Evolutionary conservation across 2,888 invertebrate genomes (phyloP).

Genomic region (Therioaphis trifolii): DNA sequence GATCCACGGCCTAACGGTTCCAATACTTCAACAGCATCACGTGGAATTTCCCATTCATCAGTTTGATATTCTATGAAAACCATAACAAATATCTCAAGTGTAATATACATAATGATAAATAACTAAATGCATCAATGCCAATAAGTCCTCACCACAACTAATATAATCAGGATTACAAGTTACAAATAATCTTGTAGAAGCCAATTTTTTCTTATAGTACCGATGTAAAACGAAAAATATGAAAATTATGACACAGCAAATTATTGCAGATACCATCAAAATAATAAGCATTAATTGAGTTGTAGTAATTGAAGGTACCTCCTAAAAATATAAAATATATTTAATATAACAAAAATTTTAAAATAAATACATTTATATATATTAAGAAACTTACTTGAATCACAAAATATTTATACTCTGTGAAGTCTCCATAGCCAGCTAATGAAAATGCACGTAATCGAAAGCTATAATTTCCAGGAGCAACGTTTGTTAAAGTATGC

Average conservation of each 20-base stretch:
- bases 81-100: not conserved
- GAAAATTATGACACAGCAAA: slow-evolving; percentile 41
- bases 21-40: slow-evolving; percentile 73
- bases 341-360: not conserved
- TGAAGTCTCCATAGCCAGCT: slow-evolving; percentile 78
- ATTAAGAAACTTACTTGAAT: slow-evolving; percentile 72
- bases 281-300: slow-evolving; percentile 48
- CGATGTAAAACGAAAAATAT: slow-evolving; percentile 47
- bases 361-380: not conserved
- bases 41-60: slow-evolving; percentile 79
- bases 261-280: slow-evolving; percentile 44
- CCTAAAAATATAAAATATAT: slow-evolving; percentile 22
- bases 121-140: not conserved
- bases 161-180: slow-evolving; percentile 61
- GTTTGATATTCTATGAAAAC: slow-evolving; percentile 71
- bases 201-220: slow-evolving; percentile 52
- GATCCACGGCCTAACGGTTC: slow-evolving; percentile 77
- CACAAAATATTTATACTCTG: slow-evolving; percentile 73
- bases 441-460: slow-evolving; percentile 82
- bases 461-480: slow-evolving; percentile 86
- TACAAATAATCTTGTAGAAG: slow-evolving; percentile 58
- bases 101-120: not conserved
- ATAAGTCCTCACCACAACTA: slow-evolving; percentile 47
- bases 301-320: slow-evolving; percentile 26
- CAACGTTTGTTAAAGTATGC: slow-evolving; percentile 73